Conservation (phyloP, 2,113 vertebrate species). For the Paramisgurnus dabryanus region DNA sequence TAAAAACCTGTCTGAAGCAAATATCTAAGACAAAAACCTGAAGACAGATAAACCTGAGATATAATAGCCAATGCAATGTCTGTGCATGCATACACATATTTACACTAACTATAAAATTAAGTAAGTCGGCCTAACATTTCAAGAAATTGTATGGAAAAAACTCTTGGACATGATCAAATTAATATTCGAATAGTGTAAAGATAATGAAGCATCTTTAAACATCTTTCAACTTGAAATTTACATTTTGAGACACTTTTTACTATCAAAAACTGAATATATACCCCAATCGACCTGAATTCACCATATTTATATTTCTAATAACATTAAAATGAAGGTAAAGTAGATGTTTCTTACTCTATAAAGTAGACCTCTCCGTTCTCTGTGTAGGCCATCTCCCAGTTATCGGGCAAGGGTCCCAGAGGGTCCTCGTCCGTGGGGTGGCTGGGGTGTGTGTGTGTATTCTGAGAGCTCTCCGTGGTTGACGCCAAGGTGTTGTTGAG, state of each 20-base stretch:
- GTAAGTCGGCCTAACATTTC: no score
- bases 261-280: no score
- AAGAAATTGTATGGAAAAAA: no score
- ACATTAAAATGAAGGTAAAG: conserved; percentile 26
- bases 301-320: neutral
- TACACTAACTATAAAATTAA: neutral
- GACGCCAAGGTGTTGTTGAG: conserved; percentile 79
- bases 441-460: conserved; percentile 88
- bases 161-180: no score
- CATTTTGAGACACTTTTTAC: no score
- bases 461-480: conserved; percentile 98
- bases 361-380: conserved; percentile 99
- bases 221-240: no score
- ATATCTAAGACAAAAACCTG: neutral
- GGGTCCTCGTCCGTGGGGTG: conserved; percentile 92
- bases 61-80: neutral
- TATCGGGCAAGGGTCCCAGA: conserved; percentile 94
- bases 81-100: neutral
- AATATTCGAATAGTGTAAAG: no score
- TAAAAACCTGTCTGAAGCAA: conserved; percentile 8
- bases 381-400: conserved; percentile 99
- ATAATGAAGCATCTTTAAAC: no score
- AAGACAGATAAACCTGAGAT: neutral
- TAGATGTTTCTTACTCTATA: conserved; percentile 87
- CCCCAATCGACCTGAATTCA: no score